Conservation (phyloP, 1,140 invertebrate genomes). For the Lutraria rhynchaena region DNA sequence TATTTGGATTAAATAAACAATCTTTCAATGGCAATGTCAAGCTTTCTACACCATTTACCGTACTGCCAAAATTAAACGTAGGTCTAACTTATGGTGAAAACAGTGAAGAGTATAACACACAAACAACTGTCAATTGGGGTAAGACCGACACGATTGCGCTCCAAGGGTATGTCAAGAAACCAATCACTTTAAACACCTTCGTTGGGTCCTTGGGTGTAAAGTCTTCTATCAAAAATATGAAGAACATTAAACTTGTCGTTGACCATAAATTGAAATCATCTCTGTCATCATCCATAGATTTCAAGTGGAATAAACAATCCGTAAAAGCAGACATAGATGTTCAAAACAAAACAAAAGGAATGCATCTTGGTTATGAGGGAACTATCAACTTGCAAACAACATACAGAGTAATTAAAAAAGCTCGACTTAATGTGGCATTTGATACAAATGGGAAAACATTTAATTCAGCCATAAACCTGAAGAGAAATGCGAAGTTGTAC, state of each 20-base stretch:
- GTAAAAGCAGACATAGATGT: conserved; percentile 17
- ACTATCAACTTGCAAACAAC: conserved; percentile 62
- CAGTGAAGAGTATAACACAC: conserved; percentile 31
- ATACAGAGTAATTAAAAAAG: conserved; percentile 49
- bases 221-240: conserved; percentile 1
- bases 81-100: conserved; percentile 16
- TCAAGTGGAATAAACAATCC: conserved; percentile 45
- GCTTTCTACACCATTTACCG: conserved; percentile 29
- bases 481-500: conserved; percentile 55
- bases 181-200: conserved; percentile 32
- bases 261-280: conserved; percentile 45
- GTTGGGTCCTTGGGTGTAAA: conserved; percentile 7
- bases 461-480: conserved; percentile 42
- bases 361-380: conserved; percentile 38
- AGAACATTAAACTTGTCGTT: conserved; percentile 3
- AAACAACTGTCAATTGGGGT: not conserved
- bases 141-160: not conserved
- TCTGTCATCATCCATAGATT: conserved; percentile 31
- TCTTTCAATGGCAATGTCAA: conserved; percentile 9
- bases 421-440: conserved; percentile 52
- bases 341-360: conserved; percentile 44
- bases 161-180: conserved; percentile 28
- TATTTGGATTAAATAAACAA: not conserved
- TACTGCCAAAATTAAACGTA: conserved; percentile 10
- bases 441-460: conserved; percentile 56